Evolutionary conservation across 37 sponge, comb jelly and placozoan species (phyloP).

Genomic region (Cliona cf. orientalis): DNA sequence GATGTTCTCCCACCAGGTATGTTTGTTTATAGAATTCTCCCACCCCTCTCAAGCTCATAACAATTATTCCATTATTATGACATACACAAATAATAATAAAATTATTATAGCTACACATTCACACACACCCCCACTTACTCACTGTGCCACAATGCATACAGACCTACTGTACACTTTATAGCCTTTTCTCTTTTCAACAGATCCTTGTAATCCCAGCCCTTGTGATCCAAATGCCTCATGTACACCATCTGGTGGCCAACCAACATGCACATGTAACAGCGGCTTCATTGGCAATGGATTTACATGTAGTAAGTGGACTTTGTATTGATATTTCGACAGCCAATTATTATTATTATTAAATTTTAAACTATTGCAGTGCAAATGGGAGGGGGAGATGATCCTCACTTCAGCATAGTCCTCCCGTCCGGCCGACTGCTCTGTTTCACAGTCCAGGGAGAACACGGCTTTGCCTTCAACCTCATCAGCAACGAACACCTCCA

Average conservation of each 20-base stretch:
- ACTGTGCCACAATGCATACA: conserved; percentile 2
- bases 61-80: not conserved
- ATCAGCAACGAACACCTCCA: conserved; percentile 24
- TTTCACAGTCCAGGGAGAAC: conserved; percentile 50
- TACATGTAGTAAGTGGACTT: not conserved
- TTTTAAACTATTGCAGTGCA: too few species aligned
- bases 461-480: conserved; percentile 40
- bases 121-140: conserved; percentile 11
- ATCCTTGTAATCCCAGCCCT: not conserved
- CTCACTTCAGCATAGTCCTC: conserved; percentile 35
- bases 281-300: not conserved
- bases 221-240: not conserved
- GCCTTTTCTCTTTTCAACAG: not conserved
- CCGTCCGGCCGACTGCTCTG: conserved; percentile 29
- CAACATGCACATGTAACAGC: not conserved
- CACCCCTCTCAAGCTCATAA: too few species aligned
- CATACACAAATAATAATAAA: conserved; percentile 1
- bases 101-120: not conserved
- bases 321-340: too few species aligned
- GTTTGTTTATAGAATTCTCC: not conserved
- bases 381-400: conserved; percentile 41
- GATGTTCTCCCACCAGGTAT: not conserved
- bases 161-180: not conserved
- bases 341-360: too few species aligned
- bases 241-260: not conserved